Base-by-base conservation (phyloP, 92 coral and sea anemone genomes). In the Parazoanthus atlanticus region DNA sequence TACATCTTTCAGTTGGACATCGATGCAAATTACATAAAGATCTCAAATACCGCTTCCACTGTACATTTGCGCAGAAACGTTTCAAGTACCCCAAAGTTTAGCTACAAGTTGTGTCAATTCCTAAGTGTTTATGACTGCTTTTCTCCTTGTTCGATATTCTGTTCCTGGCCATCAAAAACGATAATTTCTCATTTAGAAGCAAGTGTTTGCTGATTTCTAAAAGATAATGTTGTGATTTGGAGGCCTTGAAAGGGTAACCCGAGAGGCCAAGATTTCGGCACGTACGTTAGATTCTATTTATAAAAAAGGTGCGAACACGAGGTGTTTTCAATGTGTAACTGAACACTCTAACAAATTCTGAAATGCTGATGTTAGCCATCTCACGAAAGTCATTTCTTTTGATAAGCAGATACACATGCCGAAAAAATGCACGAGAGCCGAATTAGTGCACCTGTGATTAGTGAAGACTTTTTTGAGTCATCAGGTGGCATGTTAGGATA, bases 401-500 rank as follows among this genome's bases (percentile, higher is more conserved):
- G n/a, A n/a, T 30, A 23, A 64, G 25, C 74, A 40, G 5, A 15
- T 82, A 38, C 86, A 82, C 21, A 82, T 29, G 86, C 30, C 69
- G 33, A 25, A 1, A 82, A 43, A 67, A 31, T 21, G 15, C 71
- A 56, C 41, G 21, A 19, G 25, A 21, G 4, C 41, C 58, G 23
- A 2, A 30, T 28, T 70, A 28, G 87, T 36, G 11, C 87, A 84
- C 87, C 87, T 84, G 87, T 17, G 41, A 25, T 61, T 19, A 30
- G 34, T 8, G 56, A 38, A 34, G 16, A 78, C 78, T 54, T 43
- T 86, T 82, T 46, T 78, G 1, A 80, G 17, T 36, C 26, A 32
- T 93, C 98, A 94, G 98, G 98, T 94, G 96, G 76, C 98, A 64
- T 36, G 76, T 29, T 88, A 79, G 94, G 98, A 85, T 91, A 93